Evolutionary conservation across 2,888 invertebrate genomes (phyloP).

Genomic region (Andrena hattorfiana): DNA sequence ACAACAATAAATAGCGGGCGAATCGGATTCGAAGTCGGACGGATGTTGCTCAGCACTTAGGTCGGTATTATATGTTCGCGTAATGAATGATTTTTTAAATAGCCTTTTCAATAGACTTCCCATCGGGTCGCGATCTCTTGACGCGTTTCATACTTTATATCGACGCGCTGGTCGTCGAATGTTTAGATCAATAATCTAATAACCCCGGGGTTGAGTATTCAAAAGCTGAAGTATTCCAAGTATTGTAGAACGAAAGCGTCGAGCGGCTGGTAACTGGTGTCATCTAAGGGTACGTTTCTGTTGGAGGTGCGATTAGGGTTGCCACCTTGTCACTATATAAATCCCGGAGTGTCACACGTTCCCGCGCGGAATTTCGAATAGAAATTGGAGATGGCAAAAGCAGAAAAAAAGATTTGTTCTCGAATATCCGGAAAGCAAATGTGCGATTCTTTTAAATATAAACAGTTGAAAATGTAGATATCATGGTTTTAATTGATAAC

Average conservation of each 20-base stretch:
- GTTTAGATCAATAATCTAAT: slow-evolving; percentile 46
- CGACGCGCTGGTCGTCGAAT: slow-evolving; percentile 48
- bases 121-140: slow-evolving; percentile 78
- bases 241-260: no score
- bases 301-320: no score
- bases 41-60: slow-evolving; percentile 79
- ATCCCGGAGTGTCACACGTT: not conserved
- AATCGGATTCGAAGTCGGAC: slow-evolving; percentile 49
- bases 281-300: no score
- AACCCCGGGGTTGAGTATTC: not conserved
- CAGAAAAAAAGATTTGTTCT: no score
- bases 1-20: slow-evolving; percentile 21
- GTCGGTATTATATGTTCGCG: slow-evolving; percentile 47
- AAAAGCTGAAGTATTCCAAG: not conserved
- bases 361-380: no score
- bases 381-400: no score
- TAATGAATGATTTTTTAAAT: slow-evolving; percentile 78
- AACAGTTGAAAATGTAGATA: no score
- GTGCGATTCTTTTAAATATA: no score
- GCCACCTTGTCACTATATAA: not conserved
- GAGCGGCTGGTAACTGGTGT: no score
- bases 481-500: no score
- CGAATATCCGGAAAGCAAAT: no score
- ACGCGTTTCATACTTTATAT: slow-evolving; percentile 76
- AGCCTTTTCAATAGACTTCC: slow-evolving; percentile 76